Conservation (phyloP, 1,140 invertebrate species). For the Trachymyrmex septentrionalis region DNA sequence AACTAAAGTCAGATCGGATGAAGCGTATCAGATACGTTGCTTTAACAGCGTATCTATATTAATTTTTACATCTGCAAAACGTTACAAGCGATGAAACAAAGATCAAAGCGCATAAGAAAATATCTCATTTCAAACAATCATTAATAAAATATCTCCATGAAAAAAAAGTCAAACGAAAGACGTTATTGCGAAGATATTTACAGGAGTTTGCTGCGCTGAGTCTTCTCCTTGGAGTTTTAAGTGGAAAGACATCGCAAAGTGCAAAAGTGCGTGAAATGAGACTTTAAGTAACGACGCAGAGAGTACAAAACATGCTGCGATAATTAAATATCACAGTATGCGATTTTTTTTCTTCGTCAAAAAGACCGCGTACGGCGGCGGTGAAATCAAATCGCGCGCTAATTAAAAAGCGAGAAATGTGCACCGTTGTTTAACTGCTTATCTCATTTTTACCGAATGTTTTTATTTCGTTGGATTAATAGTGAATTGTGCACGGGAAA, state of each 20-base stretch:
- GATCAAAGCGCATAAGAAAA: background rate
- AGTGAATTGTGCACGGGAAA: constrained; percentile 13
- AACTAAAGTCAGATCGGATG: background rate
- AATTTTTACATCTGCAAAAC: background rate
- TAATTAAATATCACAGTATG: constrained; percentile 49
- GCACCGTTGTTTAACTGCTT: background rate
- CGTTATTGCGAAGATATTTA: background rate
- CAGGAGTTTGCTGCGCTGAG: background rate
- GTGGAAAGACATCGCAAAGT: background rate
- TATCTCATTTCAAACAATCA: background rate
- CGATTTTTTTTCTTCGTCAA: constrained; percentile 25
- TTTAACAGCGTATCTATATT: background rate
- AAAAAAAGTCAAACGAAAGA: background rate
- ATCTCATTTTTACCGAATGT: constrained; percentile 13
- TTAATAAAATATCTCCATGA: background rate
- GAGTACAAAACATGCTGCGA: constrained; percentile 2
- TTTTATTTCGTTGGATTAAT: constrained; percentile 34
- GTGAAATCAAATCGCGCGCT: constrained; percentile 29
- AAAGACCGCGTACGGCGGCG: background rate
- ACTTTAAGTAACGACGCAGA: background rate
- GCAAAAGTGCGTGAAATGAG: constrained; percentile 28
- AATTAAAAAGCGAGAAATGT: constrained; percentile 54
- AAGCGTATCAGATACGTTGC: background rate
- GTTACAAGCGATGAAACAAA: background rate
- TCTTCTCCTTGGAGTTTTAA: background rate